Base-by-base conservation (phyloP, 2,888 invertebrate species). In the Elysia crispata region DNA sequence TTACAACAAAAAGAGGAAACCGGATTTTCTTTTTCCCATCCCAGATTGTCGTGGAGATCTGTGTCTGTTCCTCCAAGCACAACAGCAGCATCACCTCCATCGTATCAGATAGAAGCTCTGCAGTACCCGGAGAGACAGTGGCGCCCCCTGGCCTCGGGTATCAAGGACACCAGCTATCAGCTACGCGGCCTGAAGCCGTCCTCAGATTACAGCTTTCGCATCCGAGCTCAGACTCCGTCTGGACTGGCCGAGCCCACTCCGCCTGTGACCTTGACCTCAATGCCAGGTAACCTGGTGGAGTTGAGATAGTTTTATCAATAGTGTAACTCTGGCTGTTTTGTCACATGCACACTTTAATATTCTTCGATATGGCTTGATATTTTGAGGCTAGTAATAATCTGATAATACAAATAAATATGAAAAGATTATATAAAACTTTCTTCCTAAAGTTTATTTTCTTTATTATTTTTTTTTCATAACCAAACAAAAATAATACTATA, bases 211-310 rank as follows among this genome's bases (percentile, higher is more conserved):
- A 96, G 96, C 92, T 98, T 98, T 94, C 94, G 99, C 82, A 95
- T 99, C 60, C 95, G 98, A 50, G 98, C 98, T 11, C 97, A 98
- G 91, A 98, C 98, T 93, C 97, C 98, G 78, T 97, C 98, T 0
- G 85, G 89, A n/a, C 89, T 87, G 30, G 86, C 88, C 23, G 83
- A 90, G 54, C 82, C 84, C 13, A 80, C 83, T 28, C 75, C 85
- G 49, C 84, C 87, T 72, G 85, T 41, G 5, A 41, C 41, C n/a
- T 60, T 23, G n/a, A 60, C 3, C n/a, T 60, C n/a, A 23, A 3
- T 60, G 5, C 3, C 5, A 8, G 25, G 6, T 23, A 23, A 60
- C 15, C 6, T 60, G n/a, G n/a, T n/a, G n/a, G n/a, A n/a, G n/a
- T n/a, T n/a, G n/a, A n/a, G n/a, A n/a, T n/a, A n/a, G n/a, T n/a